Conservation (phyloP, 2,797 vertebrate species). For the Hypotaenidia okinawae region DNA sequence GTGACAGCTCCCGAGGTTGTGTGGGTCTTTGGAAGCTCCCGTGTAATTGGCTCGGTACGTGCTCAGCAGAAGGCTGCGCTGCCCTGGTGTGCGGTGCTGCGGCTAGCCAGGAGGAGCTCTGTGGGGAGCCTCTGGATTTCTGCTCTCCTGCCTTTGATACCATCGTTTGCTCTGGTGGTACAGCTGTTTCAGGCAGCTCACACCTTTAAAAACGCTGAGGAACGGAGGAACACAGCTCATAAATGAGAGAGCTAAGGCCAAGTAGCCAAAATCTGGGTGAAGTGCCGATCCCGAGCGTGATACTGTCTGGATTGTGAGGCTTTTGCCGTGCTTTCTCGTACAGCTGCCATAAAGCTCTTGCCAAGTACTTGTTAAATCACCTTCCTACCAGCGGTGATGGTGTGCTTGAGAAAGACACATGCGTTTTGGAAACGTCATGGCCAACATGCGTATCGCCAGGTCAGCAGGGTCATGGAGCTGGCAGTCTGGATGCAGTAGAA, state of each 20-base stretch:
- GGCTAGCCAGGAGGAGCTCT: accelerated
- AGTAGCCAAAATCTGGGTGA: neutral
- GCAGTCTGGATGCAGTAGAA: accelerated
- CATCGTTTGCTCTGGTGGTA: neutral
- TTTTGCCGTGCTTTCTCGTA: neutral
- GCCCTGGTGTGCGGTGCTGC: neutral
- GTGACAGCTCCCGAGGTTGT: constrained; percentile 15
- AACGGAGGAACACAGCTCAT: neutral
- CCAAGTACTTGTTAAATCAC: neutral
- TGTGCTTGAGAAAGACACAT: accelerated
- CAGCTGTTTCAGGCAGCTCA: neutral
- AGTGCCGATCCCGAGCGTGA: neutral
- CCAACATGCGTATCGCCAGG: accelerated
- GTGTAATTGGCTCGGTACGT: neutral
- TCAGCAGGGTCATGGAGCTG: accelerated
- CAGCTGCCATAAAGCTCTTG: neutral
- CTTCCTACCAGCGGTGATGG: neutral
- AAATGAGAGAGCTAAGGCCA: neutral
- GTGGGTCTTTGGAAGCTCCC: constrained; percentile 21
- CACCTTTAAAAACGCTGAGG: neutral
- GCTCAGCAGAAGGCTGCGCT: neutral
- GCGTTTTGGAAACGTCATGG: neutral
- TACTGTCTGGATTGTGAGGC: neutral
- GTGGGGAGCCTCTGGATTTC: accelerated
- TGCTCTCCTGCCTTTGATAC: neutral